Conservation (phyloP, 2,888 invertebrate genomes). For the Diaprepes abbreviatus region DNA sequence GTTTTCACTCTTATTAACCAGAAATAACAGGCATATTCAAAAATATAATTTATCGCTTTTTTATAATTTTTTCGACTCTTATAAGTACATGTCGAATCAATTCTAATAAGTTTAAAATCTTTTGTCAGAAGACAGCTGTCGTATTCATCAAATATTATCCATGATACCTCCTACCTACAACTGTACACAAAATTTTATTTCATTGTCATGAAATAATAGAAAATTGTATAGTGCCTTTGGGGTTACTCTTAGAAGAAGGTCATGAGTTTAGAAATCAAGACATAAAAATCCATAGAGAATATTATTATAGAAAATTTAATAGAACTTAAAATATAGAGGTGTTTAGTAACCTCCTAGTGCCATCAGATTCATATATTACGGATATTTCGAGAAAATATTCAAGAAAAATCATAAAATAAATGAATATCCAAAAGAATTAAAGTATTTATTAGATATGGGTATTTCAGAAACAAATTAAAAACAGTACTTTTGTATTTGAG, state of each 20-base stretch:
- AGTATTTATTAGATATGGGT: conserved; percentile 1
- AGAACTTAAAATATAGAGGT: conserved; percentile 2
- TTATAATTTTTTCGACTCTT: neutral
- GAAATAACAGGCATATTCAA: conserved; percentile 8
- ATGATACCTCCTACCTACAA: conserved; percentile 3
- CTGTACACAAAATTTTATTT: conserved; percentile 20
- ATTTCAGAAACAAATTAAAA: neutral
- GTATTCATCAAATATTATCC: conserved; percentile 1
- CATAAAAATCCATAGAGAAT: conserved; percentile 6
- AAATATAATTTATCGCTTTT: conserved; percentile 6
- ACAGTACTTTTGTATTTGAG: neutral
- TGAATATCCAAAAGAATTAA: conserved; percentile 6
- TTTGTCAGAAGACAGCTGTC: neutral
- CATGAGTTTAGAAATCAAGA: conserved; percentile 12
- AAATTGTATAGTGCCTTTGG: conserved; percentile 22
- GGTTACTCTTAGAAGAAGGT: conserved; percentile 20
- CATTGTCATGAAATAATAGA: conserved; percentile 14
- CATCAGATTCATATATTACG: conserved; percentile 8
- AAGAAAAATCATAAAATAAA: neutral
- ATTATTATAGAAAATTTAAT: conserved; percentile 1
- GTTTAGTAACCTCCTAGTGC: too few relatives aligned
- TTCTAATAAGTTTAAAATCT: neutral
- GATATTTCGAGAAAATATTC: conserved; percentile 5
- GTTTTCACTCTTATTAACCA: neutral
- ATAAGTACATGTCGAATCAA: neutral